A percentile compares a stretch with the other conserved stretches of the same genome.
Evolutionary conservation across 2,113 vertebrate species (phyloP).

Genomic region (Pristiophorus japonicus): DNA sequence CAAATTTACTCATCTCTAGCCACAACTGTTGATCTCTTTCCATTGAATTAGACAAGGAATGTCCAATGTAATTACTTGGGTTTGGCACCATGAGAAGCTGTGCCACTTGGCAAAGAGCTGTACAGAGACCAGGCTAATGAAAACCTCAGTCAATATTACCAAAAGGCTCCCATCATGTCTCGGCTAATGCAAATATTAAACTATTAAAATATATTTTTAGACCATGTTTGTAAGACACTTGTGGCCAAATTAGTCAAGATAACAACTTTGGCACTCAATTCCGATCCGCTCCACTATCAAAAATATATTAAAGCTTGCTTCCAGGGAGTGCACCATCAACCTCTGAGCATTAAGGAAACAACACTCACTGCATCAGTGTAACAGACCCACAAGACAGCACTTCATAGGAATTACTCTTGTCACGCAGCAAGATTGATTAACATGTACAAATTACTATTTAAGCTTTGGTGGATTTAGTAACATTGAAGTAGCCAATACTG

Average conservation of each 20-base stretch:
- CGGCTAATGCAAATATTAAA: neutral
- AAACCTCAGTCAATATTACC: neutral
- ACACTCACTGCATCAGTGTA: neutral
- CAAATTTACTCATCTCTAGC: neutral
- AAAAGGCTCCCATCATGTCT: neutral
- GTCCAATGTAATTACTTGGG: neutral
- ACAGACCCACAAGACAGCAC: neutral
- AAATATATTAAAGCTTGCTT: neutral
- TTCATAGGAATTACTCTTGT: neutral
- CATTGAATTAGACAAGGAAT: neutral
- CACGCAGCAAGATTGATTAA: neutral
- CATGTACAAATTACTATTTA: neutral
- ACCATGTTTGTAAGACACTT: neutral
- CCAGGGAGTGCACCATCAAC: neutral
- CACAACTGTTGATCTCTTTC: neutral
- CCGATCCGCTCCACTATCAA: neutral
- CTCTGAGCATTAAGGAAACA: neutral
- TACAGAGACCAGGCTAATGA: neutral
- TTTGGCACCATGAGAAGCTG: neutral
- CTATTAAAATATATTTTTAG: neutral
- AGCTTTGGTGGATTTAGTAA: neutral
- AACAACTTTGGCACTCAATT: neutral
- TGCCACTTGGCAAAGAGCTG: neutral
- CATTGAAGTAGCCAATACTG: neutral
- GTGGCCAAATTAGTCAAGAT: neutral